phyloP scores from a whole-genome alignment of 23 tunicate species.

The Trididemnum nubilum region DNA sequence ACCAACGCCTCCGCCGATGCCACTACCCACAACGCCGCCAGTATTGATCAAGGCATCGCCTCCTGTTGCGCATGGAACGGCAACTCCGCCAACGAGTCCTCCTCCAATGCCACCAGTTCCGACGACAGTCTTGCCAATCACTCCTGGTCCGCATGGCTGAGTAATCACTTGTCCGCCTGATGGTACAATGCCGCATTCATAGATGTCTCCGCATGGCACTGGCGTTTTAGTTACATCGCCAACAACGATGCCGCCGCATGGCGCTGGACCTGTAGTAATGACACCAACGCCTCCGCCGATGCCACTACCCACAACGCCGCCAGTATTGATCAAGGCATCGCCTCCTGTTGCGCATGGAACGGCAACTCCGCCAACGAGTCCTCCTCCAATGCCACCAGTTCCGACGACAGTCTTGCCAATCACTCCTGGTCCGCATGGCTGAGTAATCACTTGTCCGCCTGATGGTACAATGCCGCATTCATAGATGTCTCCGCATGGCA shows the following conservation, averaged over 20 bases:
- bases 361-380: background rate
- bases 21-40: background rate
- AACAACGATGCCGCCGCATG: slow-evolving; percentile 4
- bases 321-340: background rate
- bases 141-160: slow-evolving; percentile 4
- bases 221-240: background rate
- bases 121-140: background rate
- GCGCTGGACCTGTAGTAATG: background rate
- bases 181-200: slow-evolving; percentile 1
- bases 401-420: background rate
- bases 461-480: slow-evolving; percentile 2
- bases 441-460: background rate
- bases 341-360: background rate
- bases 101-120: background rate
- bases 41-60: background rate
- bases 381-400: background rate
- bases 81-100: background rate
- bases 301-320: background rate
- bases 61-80: background rate
- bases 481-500: slow-evolving; percentile 2
- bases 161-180: background rate
- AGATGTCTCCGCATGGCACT: background rate
- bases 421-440: slow-evolving; percentile 4
- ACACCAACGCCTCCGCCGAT: background rate
- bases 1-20: background rate